phyloP scores from a whole-genome alignment of 2,113 vertebrate genomes.

The Mola mola region DNA sequence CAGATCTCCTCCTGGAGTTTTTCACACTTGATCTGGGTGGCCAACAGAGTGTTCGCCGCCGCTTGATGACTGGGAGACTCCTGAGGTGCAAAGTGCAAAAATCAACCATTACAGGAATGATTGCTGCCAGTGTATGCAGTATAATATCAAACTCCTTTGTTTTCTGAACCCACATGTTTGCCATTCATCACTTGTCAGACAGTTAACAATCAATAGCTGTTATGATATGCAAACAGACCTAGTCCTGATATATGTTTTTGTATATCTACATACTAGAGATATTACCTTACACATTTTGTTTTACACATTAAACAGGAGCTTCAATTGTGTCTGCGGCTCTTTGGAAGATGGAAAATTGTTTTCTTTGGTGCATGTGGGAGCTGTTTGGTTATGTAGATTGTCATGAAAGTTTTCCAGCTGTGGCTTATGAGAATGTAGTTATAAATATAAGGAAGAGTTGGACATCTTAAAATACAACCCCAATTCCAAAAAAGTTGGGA shows the following conservation, averaged over 20 bases:
- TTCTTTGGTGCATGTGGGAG: conserved; percentile 63
- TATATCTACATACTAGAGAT: background rate
- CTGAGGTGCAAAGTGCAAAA: conserved; percentile 7
- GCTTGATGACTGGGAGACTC: conserved; percentile 28
- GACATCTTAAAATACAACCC: too few relatives aligned
- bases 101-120: background rate
- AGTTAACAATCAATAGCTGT: too few relatives aligned
- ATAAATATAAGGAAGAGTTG: conserved; percentile 1
- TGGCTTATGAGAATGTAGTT: conserved; percentile 84
- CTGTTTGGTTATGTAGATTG: conserved; percentile 27
- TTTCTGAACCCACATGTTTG: too few relatives aligned
- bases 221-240: background rate
- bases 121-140: background rate
- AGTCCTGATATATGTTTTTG: background rate
- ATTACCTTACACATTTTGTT: conserved; percentile 19
- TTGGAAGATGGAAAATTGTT: conserved; percentile 11
- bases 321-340: background rate
- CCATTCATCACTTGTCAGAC: too few relatives aligned
- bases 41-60: conserved; percentile 13
- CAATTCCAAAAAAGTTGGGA: too few relatives aligned
- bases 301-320: background rate
- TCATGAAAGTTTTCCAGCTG: conserved; percentile 76
- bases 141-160: too few relatives aligned
- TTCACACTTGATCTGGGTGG: conserved; percentile 48
- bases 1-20: conserved; percentile 63